Base-by-base conservation (phyloP, 2,113 vertebrate species). In the Tenrec ecaudatus region DNA sequence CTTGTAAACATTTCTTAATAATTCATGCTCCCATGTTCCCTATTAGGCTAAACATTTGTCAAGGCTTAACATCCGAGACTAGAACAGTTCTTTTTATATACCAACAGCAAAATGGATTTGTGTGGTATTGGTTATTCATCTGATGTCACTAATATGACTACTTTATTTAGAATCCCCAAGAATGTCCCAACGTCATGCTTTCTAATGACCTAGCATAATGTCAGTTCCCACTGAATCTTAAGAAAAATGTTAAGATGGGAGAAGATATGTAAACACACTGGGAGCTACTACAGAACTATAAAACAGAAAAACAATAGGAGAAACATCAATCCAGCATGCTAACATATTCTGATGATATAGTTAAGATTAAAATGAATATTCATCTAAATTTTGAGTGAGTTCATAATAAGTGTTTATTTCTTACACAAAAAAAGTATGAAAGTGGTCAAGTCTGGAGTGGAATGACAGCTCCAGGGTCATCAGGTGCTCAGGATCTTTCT, bases 1-100 rank as follows among this genome's bases (percentile, higher is more conserved):
- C 86, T 76, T 86, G 19, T 92, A 88, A 92, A 90, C 53, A 81
- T 81, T 91, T 88, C 91, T 82, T 94, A 94, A 69, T 40, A 75
- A 23, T 88, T 71, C 47, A 90, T 94, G 77, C 10, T 53, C 83
- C 87, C 94, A 76, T 86, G 71, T 93, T 92, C 81, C 43, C 89
- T 71, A 86, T 40, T 89, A 81, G 14, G 64, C 71, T 81, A 58
- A 58, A 62, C 3, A 62, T 23, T 23, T 53, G 47, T 53, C 47
- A 53, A 53, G 60, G 16, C 22, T 62, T 62, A 62, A 62, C 4
- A 3, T 62, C 17, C 16, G 60, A 20, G 17, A 62, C 64, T 25
- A 83, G 36, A 12, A 0, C 5, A 53, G 47, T 53, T 53, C 9
- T 53, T 53, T 53, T 53, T 53, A 53, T 53, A 53, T 69, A 53